These are phyloP conservation scores for Thymelicus sylvestris DNA, from an alignment of 2,888 invertebrate genomes.

Conservation along the genomic window DNA sequence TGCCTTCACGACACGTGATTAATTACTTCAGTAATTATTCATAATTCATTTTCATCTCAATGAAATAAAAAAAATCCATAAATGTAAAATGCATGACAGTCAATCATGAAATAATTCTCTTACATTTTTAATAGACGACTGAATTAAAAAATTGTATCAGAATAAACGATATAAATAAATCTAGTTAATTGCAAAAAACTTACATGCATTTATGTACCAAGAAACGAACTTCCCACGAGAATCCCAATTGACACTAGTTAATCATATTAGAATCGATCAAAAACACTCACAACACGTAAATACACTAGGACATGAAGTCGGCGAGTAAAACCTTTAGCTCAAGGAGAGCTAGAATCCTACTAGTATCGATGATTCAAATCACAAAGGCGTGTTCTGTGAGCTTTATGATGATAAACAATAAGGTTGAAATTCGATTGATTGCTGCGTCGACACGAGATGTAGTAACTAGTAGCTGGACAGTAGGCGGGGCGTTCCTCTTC, in stretches of 20 bases:
- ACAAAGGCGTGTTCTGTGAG: slow-evolving; percentile 2
- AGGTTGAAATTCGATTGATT: slow-evolving; percentile 20
- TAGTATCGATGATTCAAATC: slow-evolving; percentile 42
- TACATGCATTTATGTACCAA: slow-evolving; percentile 35
- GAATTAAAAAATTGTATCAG: background rate
- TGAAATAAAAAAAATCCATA: too few relatives aligned
- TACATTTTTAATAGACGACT: background rate
- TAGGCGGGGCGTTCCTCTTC: slow-evolving; percentile 67
- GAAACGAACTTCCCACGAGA: slow-evolving; percentile 8
- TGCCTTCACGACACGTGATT: too few relatives aligned
- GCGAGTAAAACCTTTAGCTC: slow-evolving; percentile 55
- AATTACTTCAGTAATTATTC: too few relatives aligned
- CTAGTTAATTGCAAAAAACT: slow-evolving; percentile 18
- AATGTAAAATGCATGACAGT: too few relatives aligned
- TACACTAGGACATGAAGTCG: slow-evolving; percentile 36
- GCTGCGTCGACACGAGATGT: slow-evolving; percentile 4
- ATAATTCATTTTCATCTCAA: too few relatives aligned
- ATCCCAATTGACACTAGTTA: slow-evolving; percentile 20
- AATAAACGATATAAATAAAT: background rate
- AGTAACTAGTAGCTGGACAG: slow-evolving; percentile 45
- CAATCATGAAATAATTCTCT: background rate
- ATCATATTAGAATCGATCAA: slow-evolving; percentile 31
- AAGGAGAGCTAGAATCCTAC: slow-evolving; percentile 63
- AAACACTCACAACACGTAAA: slow-evolving; percentile 36
- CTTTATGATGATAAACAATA: slow-evolving; percentile 9